phyloP scores from a whole-genome alignment of 2,888 invertebrate species.

The Tortricodes alternella region DNA sequence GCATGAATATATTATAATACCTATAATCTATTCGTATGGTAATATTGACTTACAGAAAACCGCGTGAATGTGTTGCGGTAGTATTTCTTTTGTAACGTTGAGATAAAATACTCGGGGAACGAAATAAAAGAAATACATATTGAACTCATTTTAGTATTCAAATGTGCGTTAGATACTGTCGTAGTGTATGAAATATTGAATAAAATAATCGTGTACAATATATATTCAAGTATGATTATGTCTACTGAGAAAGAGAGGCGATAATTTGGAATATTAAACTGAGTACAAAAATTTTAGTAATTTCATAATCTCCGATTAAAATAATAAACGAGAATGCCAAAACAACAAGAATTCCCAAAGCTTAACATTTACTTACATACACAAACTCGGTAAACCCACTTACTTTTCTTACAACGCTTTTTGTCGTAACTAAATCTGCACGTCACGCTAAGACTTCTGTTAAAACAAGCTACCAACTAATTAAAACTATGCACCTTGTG shows the following conservation, averaged over 20 bases:
- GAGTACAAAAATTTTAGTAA: no score
- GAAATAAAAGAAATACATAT: constrained; percentile 3
- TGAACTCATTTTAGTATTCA: not conserved
- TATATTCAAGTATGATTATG: no score
- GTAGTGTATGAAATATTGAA: not conserved
- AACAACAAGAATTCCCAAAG: no score
- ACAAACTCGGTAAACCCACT: not conserved
- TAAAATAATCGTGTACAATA: no score
- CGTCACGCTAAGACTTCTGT: not conserved
- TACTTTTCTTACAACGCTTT: not conserved
- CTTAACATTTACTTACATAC: not conserved
- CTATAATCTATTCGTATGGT: constrained; percentile 24
- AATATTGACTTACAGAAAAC: constrained; percentile 10
- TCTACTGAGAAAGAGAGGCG: no score
- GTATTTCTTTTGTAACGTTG: constrained; percentile 4
- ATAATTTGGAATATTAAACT: no score
- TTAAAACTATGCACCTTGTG: not conserved
- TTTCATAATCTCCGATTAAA: no score
- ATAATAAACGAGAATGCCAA: no score
- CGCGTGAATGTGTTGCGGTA: constrained; percentile 2
- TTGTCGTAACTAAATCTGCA: not conserved
- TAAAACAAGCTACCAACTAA: not conserved
- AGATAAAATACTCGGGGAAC: not conserved
- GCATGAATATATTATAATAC: constrained; percentile 28
- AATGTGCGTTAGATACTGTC: not conserved